A percentile compares a stretch with the other conserved stretches of the same genome.
Conservation (phyloP, 1,140 invertebrate genomes). For the Tribolium castaneum region DNA sequence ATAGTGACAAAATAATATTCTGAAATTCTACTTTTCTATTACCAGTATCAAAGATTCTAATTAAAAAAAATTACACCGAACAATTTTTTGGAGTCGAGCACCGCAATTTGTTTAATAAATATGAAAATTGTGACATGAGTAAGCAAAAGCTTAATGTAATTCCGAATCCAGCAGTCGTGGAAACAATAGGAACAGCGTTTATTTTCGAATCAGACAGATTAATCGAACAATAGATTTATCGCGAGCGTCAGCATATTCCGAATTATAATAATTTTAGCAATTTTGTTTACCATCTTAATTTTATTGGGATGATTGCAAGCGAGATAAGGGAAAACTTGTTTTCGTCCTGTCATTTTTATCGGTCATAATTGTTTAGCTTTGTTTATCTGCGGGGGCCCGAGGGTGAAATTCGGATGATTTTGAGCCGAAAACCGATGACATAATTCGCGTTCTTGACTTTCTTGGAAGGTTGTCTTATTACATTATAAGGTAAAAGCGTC, state of each 20-base stretch:
- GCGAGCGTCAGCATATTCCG: not conserved
- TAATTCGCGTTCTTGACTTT: slow-evolving; percentile 37
- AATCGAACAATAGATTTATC: slow-evolving; percentile 5
- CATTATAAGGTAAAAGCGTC: slow-evolving; percentile 25
- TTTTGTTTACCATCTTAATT: not conserved
- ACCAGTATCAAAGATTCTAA: no score
- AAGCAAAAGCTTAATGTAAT: not conserved
- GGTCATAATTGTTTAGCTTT: slow-evolving; percentile 16
- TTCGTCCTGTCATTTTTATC: slow-evolving; percentile 25
- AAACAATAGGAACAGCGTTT: not conserved
- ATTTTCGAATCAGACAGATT: not conserved
- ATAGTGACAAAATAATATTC: no score
- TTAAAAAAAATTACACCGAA: no score
- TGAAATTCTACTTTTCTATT: no score
- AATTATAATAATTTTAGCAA: not conserved
- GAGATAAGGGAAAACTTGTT: not conserved
- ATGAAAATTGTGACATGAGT: no score
- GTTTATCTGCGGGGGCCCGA: slow-evolving; percentile 11
- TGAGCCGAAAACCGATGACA: slow-evolving; percentile 21
- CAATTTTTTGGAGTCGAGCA: no score
- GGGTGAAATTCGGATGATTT: slow-evolving; percentile 12
- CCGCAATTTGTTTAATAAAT: no score
- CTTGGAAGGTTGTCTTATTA: slow-evolving; percentile 32
- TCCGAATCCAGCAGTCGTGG: not conserved
- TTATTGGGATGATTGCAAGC: not conserved